A percentile compares a stretch with the other conserved stretches of the same genome.
phyloP scores from a whole-genome alignment of 2,888 invertebrate species.

The Chrysodeixis includens region DNA sequence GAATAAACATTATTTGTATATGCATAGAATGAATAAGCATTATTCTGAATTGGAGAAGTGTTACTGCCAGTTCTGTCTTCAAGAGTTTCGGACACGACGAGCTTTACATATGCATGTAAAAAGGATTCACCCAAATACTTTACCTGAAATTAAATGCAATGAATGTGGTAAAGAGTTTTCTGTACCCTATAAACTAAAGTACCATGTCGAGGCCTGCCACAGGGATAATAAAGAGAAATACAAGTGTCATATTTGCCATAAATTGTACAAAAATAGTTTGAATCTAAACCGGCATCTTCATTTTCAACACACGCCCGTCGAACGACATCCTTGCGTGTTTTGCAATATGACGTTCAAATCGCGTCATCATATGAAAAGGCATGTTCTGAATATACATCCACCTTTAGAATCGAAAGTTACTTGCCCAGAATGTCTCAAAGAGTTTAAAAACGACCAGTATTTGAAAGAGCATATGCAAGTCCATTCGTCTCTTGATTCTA shows the following conservation, averaged over 20 bases:
- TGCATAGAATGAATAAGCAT: constrained; percentile 86
- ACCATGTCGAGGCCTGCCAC: constrained; percentile 80
- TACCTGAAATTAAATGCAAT: constrained; percentile 81
- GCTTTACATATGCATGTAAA: constrained; percentile 84
- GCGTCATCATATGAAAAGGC: constrained; percentile 83
- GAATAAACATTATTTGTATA: constrained; percentile 85
- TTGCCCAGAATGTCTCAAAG: constrained; percentile 83
- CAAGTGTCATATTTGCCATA: constrained; percentile 80
- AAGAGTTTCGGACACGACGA: constrained; percentile 80
- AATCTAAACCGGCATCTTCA: constrained; percentile 81
- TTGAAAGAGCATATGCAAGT: constrained; percentile 85
- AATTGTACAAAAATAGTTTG: constrained; percentile 78
- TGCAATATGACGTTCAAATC: constrained; percentile 85
- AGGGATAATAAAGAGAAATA: constrained; percentile 76
- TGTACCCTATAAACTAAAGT: constrained; percentile 81
- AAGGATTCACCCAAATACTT: constrained; percentile 77
- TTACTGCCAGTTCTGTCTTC: constrained; percentile 82
- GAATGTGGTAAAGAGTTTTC: constrained; percentile 81
- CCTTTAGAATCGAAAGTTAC: constrained; percentile 84
- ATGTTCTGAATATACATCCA: constrained; percentile 84
- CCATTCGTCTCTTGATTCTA: constrained; percentile 79
- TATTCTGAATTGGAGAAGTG: constrained; percentile 84
- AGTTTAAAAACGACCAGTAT: constrained; percentile 86
- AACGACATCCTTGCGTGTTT: constrained; percentile 82
- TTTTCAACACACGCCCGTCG: constrained; percentile 80